Percentiles rank a stretch among this genome's conserved stretches.
phyloP scores from a whole-genome alignment of 2,797 vertebrate genomes.

The Cirrhinus molitorella region DNA sequence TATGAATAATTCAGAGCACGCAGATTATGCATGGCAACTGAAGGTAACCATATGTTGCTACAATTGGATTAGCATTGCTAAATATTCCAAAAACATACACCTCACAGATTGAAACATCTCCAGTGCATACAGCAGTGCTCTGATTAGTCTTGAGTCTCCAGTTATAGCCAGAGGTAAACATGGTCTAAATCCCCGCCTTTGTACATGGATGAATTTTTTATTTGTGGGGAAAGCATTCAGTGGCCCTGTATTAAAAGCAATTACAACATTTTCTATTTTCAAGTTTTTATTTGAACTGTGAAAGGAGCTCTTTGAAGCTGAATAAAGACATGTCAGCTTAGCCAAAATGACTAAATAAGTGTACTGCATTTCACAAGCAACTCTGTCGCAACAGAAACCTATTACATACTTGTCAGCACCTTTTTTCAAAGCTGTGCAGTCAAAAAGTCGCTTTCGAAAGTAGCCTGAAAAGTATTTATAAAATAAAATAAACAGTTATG shows the following conservation, averaged over 20 bases:
- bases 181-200: background rate
- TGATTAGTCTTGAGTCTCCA: background rate
- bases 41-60: constrained; percentile 3
- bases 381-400: background rate
- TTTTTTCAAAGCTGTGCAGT: constrained; percentile 1
- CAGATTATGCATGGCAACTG: constrained; percentile 16
- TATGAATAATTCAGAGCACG: constrained; percentile 26
- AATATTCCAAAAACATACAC: constrained; percentile 35
- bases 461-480: no score
- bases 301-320: constrained; percentile 32
- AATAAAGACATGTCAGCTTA: constrained; percentile 38
- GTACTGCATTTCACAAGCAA: constrained; percentile 7
- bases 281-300: constrained; percentile 27
- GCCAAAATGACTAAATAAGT: constrained; percentile 15
- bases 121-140: background rate
- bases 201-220: background rate
- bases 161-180: constrained; percentile 14
- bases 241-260: constrained; percentile 1
- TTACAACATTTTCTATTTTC: constrained; percentile 6
- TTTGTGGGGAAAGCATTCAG: background rate
- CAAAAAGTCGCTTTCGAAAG: no score
- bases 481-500: no score
- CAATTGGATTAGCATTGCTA: constrained; percentile 18
- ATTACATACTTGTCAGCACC: constrained; percentile 10
- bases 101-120: background rate